Evolutionary conservation across 2,888 invertebrate species (phyloP).

Genomic region (Campoplex nolae): DNA sequence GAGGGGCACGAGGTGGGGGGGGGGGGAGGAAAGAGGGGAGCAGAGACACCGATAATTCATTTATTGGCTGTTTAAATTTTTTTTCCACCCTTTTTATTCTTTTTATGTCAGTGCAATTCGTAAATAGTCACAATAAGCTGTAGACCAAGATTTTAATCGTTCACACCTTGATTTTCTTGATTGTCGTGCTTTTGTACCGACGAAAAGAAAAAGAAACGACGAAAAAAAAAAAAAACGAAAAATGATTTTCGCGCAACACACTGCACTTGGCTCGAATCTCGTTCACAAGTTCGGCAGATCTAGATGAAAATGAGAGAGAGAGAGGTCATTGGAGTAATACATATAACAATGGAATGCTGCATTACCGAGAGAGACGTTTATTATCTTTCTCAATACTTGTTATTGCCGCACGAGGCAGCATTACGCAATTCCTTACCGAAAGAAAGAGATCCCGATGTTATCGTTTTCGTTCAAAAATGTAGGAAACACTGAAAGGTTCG

Average conservation of each 20-base stretch:
- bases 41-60: constrained; percentile 38
- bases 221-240: constrained; percentile 17
- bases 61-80: constrained; percentile 48
- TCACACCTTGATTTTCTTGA: constrained; percentile 68
- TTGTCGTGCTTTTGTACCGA: constrained; percentile 40
- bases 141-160: constrained; percentile 39
- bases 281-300: constrained; percentile 32
- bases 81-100: constrained; percentile 7
- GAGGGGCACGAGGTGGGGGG: not conserved
- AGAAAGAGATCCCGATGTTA: too few relatives aligned
- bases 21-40: constrained; percentile 41
- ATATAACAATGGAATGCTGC: constrained; percentile 15
- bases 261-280: constrained; percentile 39
- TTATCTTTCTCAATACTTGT: not conserved
- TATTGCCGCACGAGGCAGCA: too few relatives aligned
- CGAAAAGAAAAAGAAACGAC: constrained; percentile 16
- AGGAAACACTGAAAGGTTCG: too few relatives aligned
- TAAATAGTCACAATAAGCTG: not conserved
- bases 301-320: not conserved
- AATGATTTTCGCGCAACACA: constrained; percentile 31
- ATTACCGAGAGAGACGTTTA: constrained; percentile 6
- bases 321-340: constrained; percentile 1
- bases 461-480: too few relatives aligned
- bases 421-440: too few relatives aligned
- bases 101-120: not conserved